Conservation (phyloP, 2,113 vertebrate genomes). For the Dissostichus mawsoni region DNA sequence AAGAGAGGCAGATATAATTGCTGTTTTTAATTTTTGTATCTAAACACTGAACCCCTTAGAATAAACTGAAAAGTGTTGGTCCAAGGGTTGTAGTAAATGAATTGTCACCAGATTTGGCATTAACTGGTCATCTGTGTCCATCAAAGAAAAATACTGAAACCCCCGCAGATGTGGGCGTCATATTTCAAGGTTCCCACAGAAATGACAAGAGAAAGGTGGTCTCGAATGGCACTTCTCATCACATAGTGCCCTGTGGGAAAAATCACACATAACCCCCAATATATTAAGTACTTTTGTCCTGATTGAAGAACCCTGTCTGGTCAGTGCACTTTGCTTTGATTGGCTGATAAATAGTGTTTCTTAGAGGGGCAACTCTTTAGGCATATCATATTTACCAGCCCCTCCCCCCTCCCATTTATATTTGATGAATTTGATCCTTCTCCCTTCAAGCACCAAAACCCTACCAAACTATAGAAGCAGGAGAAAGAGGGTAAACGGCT, state of each 20-base stretch:
- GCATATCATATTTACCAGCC: conserved; percentile 42
- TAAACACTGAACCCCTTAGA: conserved; percentile 34
- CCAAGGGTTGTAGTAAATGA: conserved; percentile 29
- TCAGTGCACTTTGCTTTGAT: conserved; percentile 82
- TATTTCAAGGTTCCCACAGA: conserved; percentile 61
- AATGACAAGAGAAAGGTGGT: conserved; percentile 53
- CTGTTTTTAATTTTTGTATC: not conserved
- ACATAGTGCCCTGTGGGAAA: conserved; percentile 68
- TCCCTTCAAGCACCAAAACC: conserved; percentile 57
- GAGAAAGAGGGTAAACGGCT: conserved; percentile 42
- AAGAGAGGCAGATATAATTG: conserved; percentile 18
- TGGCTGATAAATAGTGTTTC: conserved; percentile 77
- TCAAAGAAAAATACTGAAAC: conserved; percentile 67
- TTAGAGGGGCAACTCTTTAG: conserved; percentile 60
- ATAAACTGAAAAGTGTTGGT: conserved; percentile 43
- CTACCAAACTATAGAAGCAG: conserved; percentile 30
- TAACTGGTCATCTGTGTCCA: conserved; percentile 47
- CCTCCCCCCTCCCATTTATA: conserved; percentile 23
- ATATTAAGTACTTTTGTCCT: conserved; percentile 79
- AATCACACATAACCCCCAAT: conserved; percentile 54
- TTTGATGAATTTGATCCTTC: conserved; percentile 47
- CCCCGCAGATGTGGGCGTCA: conserved; percentile 41
- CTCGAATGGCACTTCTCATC: conserved; percentile 73
- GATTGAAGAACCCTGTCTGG: conserved; percentile 75
- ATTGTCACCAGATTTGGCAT: conserved; percentile 64